Percentiles rank a stretch among this genome's conserved stretches.
phyloP scores from a whole-genome alignment of 2,113 vertebrate species.

The Sardina pilchardus region DNA sequence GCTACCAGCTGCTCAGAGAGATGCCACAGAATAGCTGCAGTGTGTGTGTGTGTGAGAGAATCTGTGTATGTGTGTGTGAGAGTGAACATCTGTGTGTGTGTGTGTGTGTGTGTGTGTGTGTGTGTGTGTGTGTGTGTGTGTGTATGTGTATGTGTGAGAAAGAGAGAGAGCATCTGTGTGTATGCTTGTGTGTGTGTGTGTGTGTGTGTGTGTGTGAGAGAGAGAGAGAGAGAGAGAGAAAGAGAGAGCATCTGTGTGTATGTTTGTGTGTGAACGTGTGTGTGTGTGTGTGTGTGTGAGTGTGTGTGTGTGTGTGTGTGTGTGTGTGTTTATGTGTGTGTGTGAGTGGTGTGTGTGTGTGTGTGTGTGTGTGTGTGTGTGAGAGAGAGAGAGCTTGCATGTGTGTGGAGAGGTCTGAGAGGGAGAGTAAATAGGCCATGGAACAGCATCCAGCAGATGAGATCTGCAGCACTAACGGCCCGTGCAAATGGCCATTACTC shows the following conservation, averaged over 20 bases:
- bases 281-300: neutral
- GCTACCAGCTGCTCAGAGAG: neutral
- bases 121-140: neutral
- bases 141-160: no score
- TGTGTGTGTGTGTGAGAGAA: neutral
- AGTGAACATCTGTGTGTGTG: neutral
- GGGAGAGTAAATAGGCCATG: constrained; percentile 47
- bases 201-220: neutral
- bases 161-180: neutral
- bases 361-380: neutral
- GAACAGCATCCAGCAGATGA: constrained; percentile 48
- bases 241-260: neutral
- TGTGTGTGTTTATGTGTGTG: neutral
- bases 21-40: neutral
- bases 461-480: constrained; percentile 57
- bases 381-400: neutral
- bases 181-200: neutral
- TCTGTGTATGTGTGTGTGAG: neutral
- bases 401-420: neutral
- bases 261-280: neutral
- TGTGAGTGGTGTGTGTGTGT: neutral
- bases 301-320: neutral
- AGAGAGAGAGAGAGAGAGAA: neutral
- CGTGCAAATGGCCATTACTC: constrained; percentile 67
- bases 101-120: neutral